Evolutionary conservation across 2,113 vertebrate genomes (phyloP).

Genomic region (Burhinus bistriatus): DNA sequence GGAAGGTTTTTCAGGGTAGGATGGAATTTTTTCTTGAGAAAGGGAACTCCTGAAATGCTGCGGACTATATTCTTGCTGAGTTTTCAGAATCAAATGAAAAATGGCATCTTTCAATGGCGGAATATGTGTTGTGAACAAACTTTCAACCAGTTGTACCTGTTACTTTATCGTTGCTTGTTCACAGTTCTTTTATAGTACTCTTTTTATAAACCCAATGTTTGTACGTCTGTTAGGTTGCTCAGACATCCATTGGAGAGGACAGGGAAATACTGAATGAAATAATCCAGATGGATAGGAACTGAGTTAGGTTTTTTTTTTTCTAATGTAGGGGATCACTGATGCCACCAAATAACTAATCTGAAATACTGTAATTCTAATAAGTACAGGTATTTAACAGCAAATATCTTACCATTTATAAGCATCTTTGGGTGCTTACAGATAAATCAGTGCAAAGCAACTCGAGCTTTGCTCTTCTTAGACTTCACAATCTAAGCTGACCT

Average conservation of each 20-base stretch:
- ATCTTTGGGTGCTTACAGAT: not conserved
- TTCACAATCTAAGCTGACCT: not conserved
- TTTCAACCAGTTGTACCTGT: not conserved
- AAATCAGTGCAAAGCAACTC: not conserved
- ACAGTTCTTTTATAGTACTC: not conserved
- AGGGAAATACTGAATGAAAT: not conserved
- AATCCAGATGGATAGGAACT: not conserved
- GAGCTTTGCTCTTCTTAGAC: not conserved
- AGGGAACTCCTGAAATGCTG: not conserved
- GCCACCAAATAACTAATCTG: not conserved
- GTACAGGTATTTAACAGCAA: not conserved
- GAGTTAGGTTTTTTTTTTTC: not conserved
- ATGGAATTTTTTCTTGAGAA: not conserved
- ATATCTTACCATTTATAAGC: not conserved
- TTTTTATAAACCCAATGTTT: not conserved
- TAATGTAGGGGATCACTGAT: not conserved
- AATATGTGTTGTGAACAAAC: not conserved
- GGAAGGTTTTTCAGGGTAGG: not conserved
- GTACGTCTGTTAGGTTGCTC: not conserved
- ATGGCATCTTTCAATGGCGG: not conserved
- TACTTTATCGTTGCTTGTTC: not conserved
- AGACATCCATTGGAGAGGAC: not conserved
- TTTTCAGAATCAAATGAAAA: not conserved
- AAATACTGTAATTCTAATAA: not conserved
- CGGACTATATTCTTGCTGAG: not conserved